Percentiles rank a stretch among this genome's conserved stretches.
phyloP scores from a whole-genome alignment of 1,140 invertebrate species.

The Carcinoscorpius rotundicauda region DNA sequence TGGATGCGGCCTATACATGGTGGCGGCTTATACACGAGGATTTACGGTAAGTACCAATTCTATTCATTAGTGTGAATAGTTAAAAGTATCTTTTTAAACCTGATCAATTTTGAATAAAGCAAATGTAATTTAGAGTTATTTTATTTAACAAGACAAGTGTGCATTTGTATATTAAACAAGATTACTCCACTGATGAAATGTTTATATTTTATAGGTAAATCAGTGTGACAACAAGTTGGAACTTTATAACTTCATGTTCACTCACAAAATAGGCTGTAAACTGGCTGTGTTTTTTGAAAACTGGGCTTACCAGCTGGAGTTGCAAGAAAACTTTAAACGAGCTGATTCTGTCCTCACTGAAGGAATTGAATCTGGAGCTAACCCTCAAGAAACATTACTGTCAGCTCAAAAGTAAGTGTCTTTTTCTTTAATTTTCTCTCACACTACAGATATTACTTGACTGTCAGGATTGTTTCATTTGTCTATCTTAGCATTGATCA shows the following conservation, averaged over 20 bases:
- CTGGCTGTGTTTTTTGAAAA: conserved; percentile 31
- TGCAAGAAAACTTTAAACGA: conserved; percentile 31
- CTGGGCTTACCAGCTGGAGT: conserved; percentile 33
- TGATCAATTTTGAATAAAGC: conserved; percentile 34
- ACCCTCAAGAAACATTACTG: conserved; percentile 22
- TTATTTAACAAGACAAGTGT: too few species aligned
- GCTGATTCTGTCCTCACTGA: conserved; percentile 32
- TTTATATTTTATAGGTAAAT: conserved; percentile 18
- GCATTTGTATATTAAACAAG: neutral
- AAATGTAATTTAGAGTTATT: conserved; percentile 33
- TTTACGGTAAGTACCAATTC: too few species aligned
- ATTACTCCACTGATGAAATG: neutral
- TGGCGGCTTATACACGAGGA: too few species aligned
- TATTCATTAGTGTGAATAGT: too few species aligned
- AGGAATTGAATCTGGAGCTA: conserved; percentile 28
- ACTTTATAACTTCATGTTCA: conserved; percentile 31
- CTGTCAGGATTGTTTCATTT: too few species aligned
- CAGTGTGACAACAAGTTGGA: conserved; percentile 27
- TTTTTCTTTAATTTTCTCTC: too few species aligned
- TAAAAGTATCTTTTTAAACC: too few species aligned
- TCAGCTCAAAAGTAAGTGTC: too few species aligned
- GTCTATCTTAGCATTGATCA: too few species aligned
- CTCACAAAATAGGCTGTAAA: conserved; percentile 30
- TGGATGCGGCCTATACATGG: too few species aligned
- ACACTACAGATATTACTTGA: too few species aligned